These are phyloP conservation scores for Drosophila testacea DNA, from an alignment of 2,888 invertebrate genomes.

Conservation along the genomic window DNA sequence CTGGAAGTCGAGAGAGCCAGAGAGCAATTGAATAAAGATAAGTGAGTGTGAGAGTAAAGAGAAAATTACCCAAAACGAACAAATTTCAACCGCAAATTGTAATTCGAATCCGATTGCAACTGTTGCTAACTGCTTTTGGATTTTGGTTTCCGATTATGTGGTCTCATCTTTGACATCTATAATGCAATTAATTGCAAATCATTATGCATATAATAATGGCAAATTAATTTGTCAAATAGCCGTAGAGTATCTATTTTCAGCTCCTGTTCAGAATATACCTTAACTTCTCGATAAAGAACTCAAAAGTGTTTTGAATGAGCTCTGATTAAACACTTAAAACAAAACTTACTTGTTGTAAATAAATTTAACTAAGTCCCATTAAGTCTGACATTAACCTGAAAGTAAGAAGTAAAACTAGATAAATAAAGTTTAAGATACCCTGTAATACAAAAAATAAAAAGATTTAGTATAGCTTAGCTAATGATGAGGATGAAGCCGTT, in stretches of 20 bases:
- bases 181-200: slow-evolving; percentile 30
- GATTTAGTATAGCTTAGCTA: too few relatives aligned
- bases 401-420: too few relatives aligned
- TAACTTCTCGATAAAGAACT: too few relatives aligned
- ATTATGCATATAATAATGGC: slow-evolving; percentile 27
- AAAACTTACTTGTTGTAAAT: too few relatives aligned
- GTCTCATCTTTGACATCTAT: slow-evolving; percentile 21
- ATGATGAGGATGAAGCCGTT: too few relatives aligned
- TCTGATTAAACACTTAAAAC: too few relatives aligned
- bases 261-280: too few relatives aligned
- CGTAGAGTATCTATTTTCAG: background rate
- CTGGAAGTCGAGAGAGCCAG: slow-evolving; percentile 32
- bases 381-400: too few relatives aligned
- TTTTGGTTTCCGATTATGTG: slow-evolving; percentile 13
- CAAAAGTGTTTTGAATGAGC: too few relatives aligned
- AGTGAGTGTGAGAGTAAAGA: slow-evolving; percentile 29
- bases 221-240: slow-evolving; percentile 23
- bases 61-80: slow-evolving; percentile 38
- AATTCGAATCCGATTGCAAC: slow-evolving; percentile 35
- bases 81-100: slow-evolving; percentile 34
- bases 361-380: too few relatives aligned
- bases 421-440: too few relatives aligned
- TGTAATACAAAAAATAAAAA: too few relatives aligned
- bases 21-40: background rate
- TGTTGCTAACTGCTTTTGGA: slow-evolving; percentile 28